Evolutionary conservation across 1,140 invertebrate genomes (phyloP).

Genomic region (Gonatopus flavifemur): DNA sequence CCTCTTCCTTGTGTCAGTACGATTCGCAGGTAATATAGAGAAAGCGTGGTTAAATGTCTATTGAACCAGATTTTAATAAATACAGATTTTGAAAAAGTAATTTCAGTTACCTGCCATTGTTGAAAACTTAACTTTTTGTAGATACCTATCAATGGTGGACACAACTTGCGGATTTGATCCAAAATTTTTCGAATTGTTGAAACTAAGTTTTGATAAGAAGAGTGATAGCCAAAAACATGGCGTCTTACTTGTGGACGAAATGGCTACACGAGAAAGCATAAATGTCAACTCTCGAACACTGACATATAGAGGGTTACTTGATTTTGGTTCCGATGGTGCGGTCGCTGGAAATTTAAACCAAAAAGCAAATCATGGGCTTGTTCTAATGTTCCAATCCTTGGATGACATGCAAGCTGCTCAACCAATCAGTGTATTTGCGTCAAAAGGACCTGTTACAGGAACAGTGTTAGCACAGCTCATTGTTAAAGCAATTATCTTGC

Average conservation of each 20-base stretch:
- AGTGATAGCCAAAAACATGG: constrained; percentile 9
- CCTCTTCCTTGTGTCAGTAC: no score
- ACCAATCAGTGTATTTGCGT: constrained; percentile 7
- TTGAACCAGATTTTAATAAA: no score
- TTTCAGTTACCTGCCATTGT: no score
- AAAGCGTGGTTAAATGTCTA: no score
- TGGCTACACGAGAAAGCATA: constrained; percentile 10
- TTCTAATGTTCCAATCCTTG: constrained; percentile 15
- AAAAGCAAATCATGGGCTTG: no score
- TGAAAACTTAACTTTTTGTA: not conserved
- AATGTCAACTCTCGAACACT: constrained; percentile 6
- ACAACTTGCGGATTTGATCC: constrained; percentile 11
- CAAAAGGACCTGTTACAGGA: not conserved
- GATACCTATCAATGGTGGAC: constrained; percentile 7
- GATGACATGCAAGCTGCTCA: constrained; percentile 2
- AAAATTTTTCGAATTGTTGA: constrained; percentile 8
- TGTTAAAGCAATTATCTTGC: constrained; percentile 7
- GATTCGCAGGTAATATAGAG: no score
- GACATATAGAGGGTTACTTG: constrained; percentile 8
- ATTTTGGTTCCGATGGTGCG: constrained; percentile 6
- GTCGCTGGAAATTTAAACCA: not conserved
- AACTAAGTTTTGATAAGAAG: not conserved
- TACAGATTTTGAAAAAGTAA: no score
- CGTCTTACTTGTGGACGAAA: constrained; percentile 11
- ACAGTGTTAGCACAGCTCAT: constrained; percentile 2